Base-by-base conservation (phyloP, 2,797 vertebrate genomes). In the Sandelia bainsii region DNA sequence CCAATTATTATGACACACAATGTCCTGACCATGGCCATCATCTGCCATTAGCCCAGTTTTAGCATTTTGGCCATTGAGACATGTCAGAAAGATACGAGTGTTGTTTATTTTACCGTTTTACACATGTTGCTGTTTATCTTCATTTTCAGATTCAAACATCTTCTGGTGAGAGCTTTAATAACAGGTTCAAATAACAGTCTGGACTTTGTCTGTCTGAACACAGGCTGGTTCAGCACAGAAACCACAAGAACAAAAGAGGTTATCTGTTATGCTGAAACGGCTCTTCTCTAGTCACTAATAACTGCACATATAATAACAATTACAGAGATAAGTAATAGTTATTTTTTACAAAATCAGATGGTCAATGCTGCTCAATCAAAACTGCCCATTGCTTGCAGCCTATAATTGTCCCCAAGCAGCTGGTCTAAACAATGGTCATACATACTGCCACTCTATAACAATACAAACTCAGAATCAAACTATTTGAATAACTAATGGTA, bases 1-100 rank as follows among this genome's bases (percentile, higher is more conserved):
- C 46, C 34, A 11, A 52, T 66, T 59, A 75, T 80, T 81, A 81
- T 71, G 48, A 75, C 79, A 86, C 63, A 77, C 62, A 77, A 67
- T 57, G 67, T 71, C 75, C 57, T 67, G 44, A 39, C 44, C n/a
- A 3, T 27, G 62, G 60, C 34, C 50, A 66, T 81, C 80, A 83
- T 72, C 75, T 72, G 74, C 71, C 52, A 64, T 70, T 69, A 77
- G 52, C 71, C 74, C 62, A 57, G 39, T 71, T 88, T 79, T 50
- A 75, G 62, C 54, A 78, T 75, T 82, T 69, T 6, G 1, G 56
- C 64, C 71, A 48, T 50, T 32, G 45, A 51, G 49, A 17, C 39
- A 22, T 17, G 50, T 53, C 54, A 48, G 46, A 77, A 53, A 70
- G 62, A 64, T 1, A 45, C 48, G 45, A 53, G 20, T 19, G 56